phyloP scores from a whole-genome alignment of 2,113 vertebrate genomes.

The Nerophis ophidion region DNA sequence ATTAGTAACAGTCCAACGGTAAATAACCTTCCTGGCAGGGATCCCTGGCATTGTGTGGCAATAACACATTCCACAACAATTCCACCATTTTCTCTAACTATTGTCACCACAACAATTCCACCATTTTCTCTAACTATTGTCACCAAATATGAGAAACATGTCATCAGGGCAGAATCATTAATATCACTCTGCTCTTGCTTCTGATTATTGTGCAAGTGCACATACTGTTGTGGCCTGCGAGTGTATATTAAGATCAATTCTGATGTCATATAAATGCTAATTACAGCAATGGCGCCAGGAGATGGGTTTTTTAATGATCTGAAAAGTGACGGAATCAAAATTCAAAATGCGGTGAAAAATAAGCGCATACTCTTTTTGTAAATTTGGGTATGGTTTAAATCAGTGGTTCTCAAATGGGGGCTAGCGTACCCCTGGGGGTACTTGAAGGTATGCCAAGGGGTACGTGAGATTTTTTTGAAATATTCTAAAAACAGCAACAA shows the following conservation, averaged over 20 bases:
- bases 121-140: too few relatives aligned
- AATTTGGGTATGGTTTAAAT: too few relatives aligned
- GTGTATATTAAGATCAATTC: conserved; percentile 7
- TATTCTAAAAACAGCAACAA: too few relatives aligned
- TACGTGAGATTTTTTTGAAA: too few relatives aligned
- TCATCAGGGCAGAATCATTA: too few relatives aligned
- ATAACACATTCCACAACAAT: too few relatives aligned
- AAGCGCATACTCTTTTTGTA: too few relatives aligned
- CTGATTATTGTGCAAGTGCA: not conserved
- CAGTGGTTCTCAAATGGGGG: too few relatives aligned
- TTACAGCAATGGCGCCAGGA: not conserved
- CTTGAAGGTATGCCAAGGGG: too few relatives aligned
- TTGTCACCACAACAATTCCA: too few relatives aligned
- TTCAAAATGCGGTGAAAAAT: not conserved
- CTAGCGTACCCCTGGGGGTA: too few relatives aligned
- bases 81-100: too few relatives aligned
- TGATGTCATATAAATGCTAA: conserved; percentile 10
- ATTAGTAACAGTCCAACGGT: not conserved
- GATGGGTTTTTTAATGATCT: conserved; percentile 1
- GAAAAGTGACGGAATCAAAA: not conserved
- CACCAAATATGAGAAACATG: not conserved
- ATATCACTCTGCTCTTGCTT: not conserved
- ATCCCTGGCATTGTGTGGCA: not conserved
- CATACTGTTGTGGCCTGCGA: not conserved
- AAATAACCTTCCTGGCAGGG: conserved; percentile 1